Base-by-base conservation (phyloP, 2,888 invertebrate species). In the Cheilosia pagana region DNA sequence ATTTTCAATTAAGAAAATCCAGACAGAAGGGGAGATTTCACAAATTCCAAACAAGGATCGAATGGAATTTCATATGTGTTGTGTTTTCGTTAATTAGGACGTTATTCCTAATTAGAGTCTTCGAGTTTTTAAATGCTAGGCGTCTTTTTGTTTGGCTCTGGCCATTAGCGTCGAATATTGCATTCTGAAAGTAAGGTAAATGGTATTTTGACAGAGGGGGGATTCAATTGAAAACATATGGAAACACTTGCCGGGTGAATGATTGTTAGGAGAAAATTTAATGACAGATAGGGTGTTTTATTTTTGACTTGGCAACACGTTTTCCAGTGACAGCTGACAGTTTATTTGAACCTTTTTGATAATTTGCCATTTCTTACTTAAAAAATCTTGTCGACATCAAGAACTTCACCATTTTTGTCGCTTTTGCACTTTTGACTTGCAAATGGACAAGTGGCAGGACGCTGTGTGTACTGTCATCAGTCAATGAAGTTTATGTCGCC, bases 61-160 rank as follows among this genome's bases (percentile, higher is more conserved):
- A 60, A 31, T 35, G 75, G 81, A 70, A 85, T 85, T 81, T 76
- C 48, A 71, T 74, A 65, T 81, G 67, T 60, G 43, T 67, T 75
- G 57, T 74, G 35, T 81, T n/a, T 71, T 71, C 65, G 55, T 75
- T 85, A 85, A 85, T 85, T 85, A 85, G 85, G 85, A 85, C 85
- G 71, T 81, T 65, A 41, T 41, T 71, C 81, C 85, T 85, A 81
- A 85, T 85, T 81, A 76, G 85, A 67, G 67, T 60, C 62, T 76
- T 60, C n/a, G 31, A 62, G 53, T 65, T 59, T 31, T 60, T 72
- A 59, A 62, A 85, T 23, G 3, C 8, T 16, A 55, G 76, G 76
- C 67, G 28, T 28, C 48, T 71, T 35, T 62, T 28, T 16, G 31
- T 62, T 28, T 62, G 6, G 21, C n/a, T 53, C n/a, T 60, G 19